Conservation (phyloP, 1,140 invertebrate species). For the Oscheius sp. region DNA sequence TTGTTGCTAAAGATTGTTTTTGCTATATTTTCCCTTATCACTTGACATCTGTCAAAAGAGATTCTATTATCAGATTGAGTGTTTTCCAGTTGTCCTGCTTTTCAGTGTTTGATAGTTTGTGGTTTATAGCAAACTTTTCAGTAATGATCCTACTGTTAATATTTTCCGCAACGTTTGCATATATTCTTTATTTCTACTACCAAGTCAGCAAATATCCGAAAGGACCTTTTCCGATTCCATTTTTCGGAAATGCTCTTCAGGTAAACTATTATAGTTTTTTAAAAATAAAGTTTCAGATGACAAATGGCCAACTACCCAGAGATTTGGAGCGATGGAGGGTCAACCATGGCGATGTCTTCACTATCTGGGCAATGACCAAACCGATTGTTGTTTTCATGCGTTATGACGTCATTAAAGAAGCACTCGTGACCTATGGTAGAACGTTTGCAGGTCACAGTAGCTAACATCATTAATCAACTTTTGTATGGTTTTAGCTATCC, state of each 20-base stretch:
- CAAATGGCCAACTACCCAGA: background rate
- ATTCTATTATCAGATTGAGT: no score
- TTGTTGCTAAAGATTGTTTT: no score
- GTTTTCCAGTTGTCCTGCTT: no score
- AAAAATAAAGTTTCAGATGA: background rate
- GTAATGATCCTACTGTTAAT: no score
- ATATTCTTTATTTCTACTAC: slow-evolving; percentile 19
- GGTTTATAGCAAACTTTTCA: no score
- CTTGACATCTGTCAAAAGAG: no score
- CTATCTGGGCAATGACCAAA: background rate
- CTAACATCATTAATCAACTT: background rate
- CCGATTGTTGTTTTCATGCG: slow-evolving; percentile 1
- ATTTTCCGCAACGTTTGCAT: no score
- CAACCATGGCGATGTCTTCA: slow-evolving; percentile 8
- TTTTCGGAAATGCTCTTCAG: slow-evolving; percentile 17
- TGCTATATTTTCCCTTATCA: no score
- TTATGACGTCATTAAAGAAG: slow-evolving; percentile 12
- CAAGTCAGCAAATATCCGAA: slow-evolving; percentile 20
- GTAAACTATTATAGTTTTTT: background rate
- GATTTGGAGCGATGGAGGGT: background rate
- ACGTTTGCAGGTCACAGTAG: background rate
- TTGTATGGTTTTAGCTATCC: slow-evolving; percentile 1
- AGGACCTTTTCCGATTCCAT: slow-evolving; percentile 9
- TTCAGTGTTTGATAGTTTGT: no score
- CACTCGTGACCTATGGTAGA: slow-evolving; percentile 13